These are phyloP conservation scores for Mycalesis mineus DNA, from an alignment of 2,888 invertebrate species.

Conservation along the genomic window DNA sequence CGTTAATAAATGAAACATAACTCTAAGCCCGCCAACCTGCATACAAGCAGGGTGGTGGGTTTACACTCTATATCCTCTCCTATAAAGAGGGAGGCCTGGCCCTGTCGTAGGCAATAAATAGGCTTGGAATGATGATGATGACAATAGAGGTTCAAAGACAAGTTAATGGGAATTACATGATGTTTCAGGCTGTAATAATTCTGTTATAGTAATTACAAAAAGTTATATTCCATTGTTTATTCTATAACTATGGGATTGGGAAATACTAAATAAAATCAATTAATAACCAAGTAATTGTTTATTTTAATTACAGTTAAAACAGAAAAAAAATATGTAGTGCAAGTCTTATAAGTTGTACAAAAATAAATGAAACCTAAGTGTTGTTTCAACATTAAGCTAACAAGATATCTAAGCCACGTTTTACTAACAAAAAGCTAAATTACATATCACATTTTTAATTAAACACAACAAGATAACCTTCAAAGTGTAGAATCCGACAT, in stretches of 20 bases:
- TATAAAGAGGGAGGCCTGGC: no score
- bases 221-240: no score
- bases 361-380: constrained; percentile 69
- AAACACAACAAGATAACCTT: constrained; percentile 58
- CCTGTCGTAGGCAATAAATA: no score
- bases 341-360: constrained; percentile 67
- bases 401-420: constrained; percentile 54
- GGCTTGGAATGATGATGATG: no score
- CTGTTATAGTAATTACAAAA: no score
- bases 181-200: no score
- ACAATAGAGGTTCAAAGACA: no score
- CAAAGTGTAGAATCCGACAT: constrained; percentile 19
- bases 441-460: constrained; percentile 72
- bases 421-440: constrained; percentile 59
- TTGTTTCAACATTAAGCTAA: constrained; percentile 59
- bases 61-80: no score
- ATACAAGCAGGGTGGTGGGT: no score
- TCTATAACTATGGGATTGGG: not conserved
- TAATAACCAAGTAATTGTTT: constrained; percentile 64
- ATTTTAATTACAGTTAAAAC: constrained; percentile 67
- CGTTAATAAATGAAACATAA: no score
- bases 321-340: constrained; percentile 59
- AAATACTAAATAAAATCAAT: constrained; percentile 29
- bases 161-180: no score
- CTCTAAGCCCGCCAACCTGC: no score